Base-by-base conservation (phyloP, 2,888 invertebrate species). In the Sepioteuthis lessoniana region DNA sequence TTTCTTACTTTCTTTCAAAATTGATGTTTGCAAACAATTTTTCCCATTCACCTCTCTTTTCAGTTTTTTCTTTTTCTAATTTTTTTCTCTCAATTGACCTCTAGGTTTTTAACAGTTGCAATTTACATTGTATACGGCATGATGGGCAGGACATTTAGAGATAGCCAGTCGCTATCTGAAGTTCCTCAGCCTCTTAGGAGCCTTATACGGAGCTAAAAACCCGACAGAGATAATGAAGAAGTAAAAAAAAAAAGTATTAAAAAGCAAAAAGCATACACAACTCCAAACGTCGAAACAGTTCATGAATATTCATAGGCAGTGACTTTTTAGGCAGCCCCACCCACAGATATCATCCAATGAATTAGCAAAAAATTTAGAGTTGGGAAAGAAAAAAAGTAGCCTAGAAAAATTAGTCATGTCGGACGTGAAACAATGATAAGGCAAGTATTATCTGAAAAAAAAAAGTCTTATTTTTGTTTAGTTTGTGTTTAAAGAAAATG, bases 241-340 rank as follows among this genome's bases (percentile, higher is more conserved):
- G 8, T 28, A 31, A 60, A 60, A 76, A 76, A 35, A 35, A 76
- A n/a, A 55, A 25, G 25, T 21, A 55, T 5, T 5, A 76, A 35
- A 19, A 35, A 35, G n/a, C 16, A 19, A n/a, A 76, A 35, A n/a
- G 1, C 16, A 76, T 13, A 76, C n/a, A 16, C 76, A 16, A 76
- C 16, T 16, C 0, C 13, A n/a, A 76, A 76, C 35, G 8, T 76
- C n/a, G n/a, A 76, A n/a, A 1, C 13, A n/a, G 0, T 76, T 76
- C 76, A 76, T 76, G 76, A 76, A 76, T 76, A 76, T 76, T 76
- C 76, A 76, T 76, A 55, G 76, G 7, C 76, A 76, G 76, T 76
- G n/a, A 76, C n/a, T 76, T 76, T 76, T 76, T n/a, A 76, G n/a
- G n/a, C 76, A 76, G n/a, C n/a, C 21, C 76, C n/a, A 76, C 76